These are phyloP conservation scores for Scalopus aquaticus DNA, from an alignment of 2,113 vertebrate genomes.

Conservation along the genomic window DNA sequence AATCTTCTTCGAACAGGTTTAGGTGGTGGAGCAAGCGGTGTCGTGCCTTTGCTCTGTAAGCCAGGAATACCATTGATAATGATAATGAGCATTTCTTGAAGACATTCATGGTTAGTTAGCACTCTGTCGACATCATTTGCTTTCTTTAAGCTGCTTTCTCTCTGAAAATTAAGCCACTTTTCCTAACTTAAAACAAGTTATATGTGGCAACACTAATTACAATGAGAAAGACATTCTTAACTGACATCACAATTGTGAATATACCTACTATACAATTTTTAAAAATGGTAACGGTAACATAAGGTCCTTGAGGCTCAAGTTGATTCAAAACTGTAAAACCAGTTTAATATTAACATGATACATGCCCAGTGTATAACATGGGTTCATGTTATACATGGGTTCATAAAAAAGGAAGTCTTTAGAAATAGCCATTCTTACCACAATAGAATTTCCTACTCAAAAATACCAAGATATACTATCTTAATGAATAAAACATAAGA, in stretches of 20 bases:
- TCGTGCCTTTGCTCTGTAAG: constrained; percentile 91
- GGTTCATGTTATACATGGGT: neutral
- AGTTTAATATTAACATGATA: neutral
- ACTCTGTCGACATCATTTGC: neutral
- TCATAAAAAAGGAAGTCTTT: neutral
- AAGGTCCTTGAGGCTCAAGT: neutral
- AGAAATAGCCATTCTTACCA: neutral
- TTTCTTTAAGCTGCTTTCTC: constrained; percentile 26
- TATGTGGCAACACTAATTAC: neutral
- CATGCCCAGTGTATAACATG: neutral
- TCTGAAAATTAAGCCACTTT: neutral
- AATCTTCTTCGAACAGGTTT: constrained; percentile 96
- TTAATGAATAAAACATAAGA: constrained; percentile 10
- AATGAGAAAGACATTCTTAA: neutral
- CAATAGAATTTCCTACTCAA: neutral
- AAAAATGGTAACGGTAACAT: neutral
- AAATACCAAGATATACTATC: neutral
- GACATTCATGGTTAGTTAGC: neutral
- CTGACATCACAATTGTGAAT: neutral
- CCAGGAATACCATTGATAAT: constrained; percentile 50
- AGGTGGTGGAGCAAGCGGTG: constrained; percentile 96
- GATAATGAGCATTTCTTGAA: neutral
- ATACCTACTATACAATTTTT: neutral
- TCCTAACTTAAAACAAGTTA: neutral
- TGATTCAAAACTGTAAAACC: neutral